A percentile compares a stretch with the other conserved stretches of the same genome.
These are phyloP conservation scores for Macroramphosus scolopax DNA, from an alignment of 2,797 vertebrate species.

Conservation along the genomic window DNA sequence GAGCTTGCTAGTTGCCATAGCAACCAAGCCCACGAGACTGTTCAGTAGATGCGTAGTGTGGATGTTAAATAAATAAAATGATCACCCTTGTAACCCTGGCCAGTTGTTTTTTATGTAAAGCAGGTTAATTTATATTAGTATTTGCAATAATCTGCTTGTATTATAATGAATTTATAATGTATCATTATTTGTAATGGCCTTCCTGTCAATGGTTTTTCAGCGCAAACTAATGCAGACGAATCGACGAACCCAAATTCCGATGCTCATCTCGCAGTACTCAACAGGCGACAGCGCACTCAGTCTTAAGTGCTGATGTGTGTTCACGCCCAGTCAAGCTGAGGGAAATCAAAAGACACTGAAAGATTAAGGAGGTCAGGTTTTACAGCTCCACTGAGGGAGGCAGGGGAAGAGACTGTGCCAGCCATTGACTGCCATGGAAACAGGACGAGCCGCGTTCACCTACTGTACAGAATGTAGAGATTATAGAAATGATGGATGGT, in stretches of 20 bases:
- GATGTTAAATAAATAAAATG: conserved; percentile 58
- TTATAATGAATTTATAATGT: too few species aligned
- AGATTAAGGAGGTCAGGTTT: conserved; percentile 70
- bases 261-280: conserved; percentile 30
- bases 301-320: conserved; percentile 57
- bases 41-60: conserved; percentile 33
- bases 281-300: conserved; percentile 31
- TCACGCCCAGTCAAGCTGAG: conserved; percentile 62
- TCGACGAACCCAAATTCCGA: conserved; percentile 20
- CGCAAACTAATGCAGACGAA: neutral
- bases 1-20: conserved; percentile 73
- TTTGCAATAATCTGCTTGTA: too few species aligned
- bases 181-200: neutral
- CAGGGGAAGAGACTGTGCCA: conserved; percentile 33
- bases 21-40: conserved; percentile 64
- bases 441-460: conserved; percentile 20
- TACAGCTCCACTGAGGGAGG: conserved; percentile 42
- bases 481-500: neutral
- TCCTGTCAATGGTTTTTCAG: neutral
- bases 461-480: neutral
- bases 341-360: conserved; percentile 61
- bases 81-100: conserved; percentile 25
- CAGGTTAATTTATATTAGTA: conserved; percentile 6
- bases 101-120: conserved; percentile 22
- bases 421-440: conserved; percentile 50